Conservation (phyloP, 2,888 invertebrate genomes). For the Elysia crispata region DNA sequence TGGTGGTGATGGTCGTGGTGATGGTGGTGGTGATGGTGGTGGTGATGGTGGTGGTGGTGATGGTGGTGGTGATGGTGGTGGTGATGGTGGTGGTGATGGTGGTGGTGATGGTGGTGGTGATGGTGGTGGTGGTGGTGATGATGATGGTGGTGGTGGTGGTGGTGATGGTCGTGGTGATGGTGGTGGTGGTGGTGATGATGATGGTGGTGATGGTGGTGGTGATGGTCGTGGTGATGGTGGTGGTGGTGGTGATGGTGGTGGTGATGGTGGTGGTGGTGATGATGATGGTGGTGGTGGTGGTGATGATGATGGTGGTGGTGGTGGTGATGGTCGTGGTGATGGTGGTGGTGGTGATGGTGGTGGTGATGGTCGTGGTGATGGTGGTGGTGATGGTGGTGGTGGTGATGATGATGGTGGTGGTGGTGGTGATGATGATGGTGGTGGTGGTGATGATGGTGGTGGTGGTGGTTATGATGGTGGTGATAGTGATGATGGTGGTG, state of each 20-base stretch:
- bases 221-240: background rate
- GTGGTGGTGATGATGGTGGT: background rate
- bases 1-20: too few species aligned
- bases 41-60: background rate
- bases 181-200: background rate
- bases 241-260: background rate
- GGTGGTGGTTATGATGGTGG: too few species aligned
- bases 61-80: background rate
- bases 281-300: slow-evolving; percentile 9
- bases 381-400: slow-evolving; percentile 1
- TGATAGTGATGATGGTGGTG: background rate
- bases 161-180: too few species aligned
- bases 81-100: background rate
- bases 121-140: background rate
- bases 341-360: too few species aligned
- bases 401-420: background rate
- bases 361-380: too few species aligned
- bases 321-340: too few species aligned
- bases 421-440: background rate
- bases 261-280: background rate
- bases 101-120: background rate
- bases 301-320: background rate
- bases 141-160: background rate
- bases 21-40: background rate
- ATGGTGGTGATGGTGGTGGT: too few species aligned